phyloP scores from a whole-genome alignment of 2,888 invertebrate species.

The Chouioia cunea region DNA sequence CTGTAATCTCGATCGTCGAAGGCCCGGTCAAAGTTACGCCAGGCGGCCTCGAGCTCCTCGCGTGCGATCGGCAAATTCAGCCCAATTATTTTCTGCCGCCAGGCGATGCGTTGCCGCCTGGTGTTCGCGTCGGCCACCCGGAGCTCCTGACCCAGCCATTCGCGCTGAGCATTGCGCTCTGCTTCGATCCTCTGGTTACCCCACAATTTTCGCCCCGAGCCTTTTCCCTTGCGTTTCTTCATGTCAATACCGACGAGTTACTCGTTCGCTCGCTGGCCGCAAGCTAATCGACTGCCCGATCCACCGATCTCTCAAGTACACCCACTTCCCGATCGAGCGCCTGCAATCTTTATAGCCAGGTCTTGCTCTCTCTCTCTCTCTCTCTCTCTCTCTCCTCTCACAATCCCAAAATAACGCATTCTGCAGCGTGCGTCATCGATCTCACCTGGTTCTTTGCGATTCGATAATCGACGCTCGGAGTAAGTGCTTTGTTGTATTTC shows the following conservation, averaged over 20 bases:
- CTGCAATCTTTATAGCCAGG: no score
- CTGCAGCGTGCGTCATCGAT: no score
- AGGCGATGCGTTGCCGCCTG: conserved; percentile 60
- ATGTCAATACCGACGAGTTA: no score
- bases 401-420: not conserved
- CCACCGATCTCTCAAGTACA: no score
- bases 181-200: not conserved
- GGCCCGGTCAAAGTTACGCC: conserved; percentile 68
- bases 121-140: conserved; percentile 63
- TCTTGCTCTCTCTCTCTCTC: no score
- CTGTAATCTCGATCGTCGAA: conserved; percentile 69
- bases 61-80: conserved; percentile 66
- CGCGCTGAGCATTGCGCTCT: conserved; percentile 19
- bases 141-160: conserved; percentile 63
- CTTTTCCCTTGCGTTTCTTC: conserved; percentile 21
- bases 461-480: no score
- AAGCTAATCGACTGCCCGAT: no score
- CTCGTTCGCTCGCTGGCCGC: no score
- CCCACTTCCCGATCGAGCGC: no score
- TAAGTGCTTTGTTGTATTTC: no score
- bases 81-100: conserved; percentile 66
- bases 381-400: not conserved
- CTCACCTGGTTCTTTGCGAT: no score
- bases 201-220: conserved; percentile 27
- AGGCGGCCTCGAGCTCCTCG: conserved; percentile 66